Percentiles rank a stretch among this genome's conserved stretches.
These are phyloP conservation scores for Nomada fucata DNA, from an alignment of 2,888 invertebrate genomes.

Conservation along the genomic window DNA sequence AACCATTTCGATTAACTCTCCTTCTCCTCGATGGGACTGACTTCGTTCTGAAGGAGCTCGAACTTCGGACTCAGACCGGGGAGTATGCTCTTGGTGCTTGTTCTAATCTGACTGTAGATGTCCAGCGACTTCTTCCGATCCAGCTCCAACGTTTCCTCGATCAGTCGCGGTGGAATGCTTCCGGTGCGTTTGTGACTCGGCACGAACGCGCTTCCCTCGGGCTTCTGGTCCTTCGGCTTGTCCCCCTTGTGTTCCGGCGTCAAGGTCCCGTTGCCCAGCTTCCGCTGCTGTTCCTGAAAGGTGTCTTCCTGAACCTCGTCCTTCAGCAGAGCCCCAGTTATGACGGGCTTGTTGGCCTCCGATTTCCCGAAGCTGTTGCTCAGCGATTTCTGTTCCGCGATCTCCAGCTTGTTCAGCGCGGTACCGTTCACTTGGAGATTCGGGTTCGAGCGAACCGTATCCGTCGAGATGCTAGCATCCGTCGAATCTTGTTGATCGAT, in stretches of 20 bases:
- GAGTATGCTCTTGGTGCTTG: slow-evolving; percentile 84
- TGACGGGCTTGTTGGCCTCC: slow-evolving; percentile 88
- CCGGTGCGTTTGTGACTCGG: slow-evolving; percentile 85
- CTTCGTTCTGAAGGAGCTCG: slow-evolving; percentile 86
- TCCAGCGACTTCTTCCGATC: slow-evolving; percentile 83
- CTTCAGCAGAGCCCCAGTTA: slow-evolving; percentile 89
- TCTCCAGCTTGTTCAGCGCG: slow-evolving; percentile 73
- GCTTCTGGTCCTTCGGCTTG: slow-evolving; percentile 68
- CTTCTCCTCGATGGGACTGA: slow-evolving; percentile 83
- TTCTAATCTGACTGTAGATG: slow-evolving; percentile 86
- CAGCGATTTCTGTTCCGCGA: slow-evolving; percentile 74
- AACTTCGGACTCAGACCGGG: slow-evolving; percentile 86
- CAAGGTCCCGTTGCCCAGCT: slow-evolving; percentile 84
- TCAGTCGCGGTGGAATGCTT: slow-evolving; percentile 86
- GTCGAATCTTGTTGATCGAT: slow-evolving; percentile 79
- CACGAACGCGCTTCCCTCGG: slow-evolving; percentile 84
- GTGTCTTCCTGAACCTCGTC: slow-evolving; percentile 85
- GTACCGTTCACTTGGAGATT: slow-evolving; percentile 79
- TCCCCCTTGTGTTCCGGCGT: slow-evolving; percentile 78
- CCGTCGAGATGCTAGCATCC: slow-evolving; percentile 78
- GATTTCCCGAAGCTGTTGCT: slow-evolving; percentile 85
- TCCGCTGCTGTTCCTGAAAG: slow-evolving; percentile 85
- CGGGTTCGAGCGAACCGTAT: slow-evolving; percentile 78
- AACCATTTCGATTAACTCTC: slow-evolving; percentile 78
- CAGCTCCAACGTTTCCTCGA: slow-evolving; percentile 83